Evolutionary conservation across 2,797 vertebrate species (phyloP), one percentile per base, ranked within the genome.

Genomic region (Tinamus major): DNA sequence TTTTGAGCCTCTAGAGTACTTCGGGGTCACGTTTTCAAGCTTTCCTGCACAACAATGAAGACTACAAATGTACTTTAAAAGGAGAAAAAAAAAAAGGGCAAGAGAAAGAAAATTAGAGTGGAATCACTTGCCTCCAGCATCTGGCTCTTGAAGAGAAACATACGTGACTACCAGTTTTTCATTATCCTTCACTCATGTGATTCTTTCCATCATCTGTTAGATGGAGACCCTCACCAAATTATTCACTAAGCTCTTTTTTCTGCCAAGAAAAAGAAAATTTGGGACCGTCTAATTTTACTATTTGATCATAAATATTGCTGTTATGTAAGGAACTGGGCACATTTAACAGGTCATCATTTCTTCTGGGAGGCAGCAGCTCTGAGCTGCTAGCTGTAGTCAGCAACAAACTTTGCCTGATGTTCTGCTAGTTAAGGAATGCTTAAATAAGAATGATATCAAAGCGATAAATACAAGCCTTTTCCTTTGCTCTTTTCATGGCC

Each of bases 61-160:
- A 75, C 53, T 76, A 92, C 61, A 95, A 92, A 87, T 65, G 79
- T 3, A 87, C 37, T 82, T 79, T 89, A 78, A 89, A 92, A 58
- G 21, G 1, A 6, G 9, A 4, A 3, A 21, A 35, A 21, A 59
- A 61, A 31, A 51, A 1, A 24, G 9, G 39, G 77, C 16, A 79
- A 78, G 39, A 61, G 23, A 69, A 86, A 64, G 88, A 95, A 94
- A 91, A 93, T 89, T 79, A 65, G 71, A 92, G 85, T 49, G 17
- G 49, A 94, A 91, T 88, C 85, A 41, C 62, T 95, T 85, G 83
- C 88, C 91, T 94, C 86, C 71, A 94, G 90, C 90, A 92, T 89
- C 78, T 87, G 83, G 61, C 68, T 94, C 78, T 94, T 85, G 71
- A 89, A 96, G 44, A 51, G 77, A 94, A 89, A 79, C 62, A 79